A percentile compares a stretch with the other conserved stretches of the same genome.
phyloP scores from a whole-genome alignment of 2,888 invertebrate species.

The Mesodorylaimus sp. region DNA sequence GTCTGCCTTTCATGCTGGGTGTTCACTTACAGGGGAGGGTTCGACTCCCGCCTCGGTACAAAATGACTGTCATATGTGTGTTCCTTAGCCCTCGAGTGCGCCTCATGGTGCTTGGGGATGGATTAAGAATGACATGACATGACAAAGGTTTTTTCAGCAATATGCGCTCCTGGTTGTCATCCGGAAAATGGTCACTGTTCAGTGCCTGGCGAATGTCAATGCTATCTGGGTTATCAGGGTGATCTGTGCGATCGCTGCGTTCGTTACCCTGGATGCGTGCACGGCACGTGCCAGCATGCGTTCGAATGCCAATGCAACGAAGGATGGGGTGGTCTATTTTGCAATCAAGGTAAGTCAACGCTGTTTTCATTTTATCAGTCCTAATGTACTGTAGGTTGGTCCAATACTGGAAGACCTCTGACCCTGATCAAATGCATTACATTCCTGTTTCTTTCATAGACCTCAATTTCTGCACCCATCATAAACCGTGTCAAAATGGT shows the following conservation, averaged over 20 bases:
- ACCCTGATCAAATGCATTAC: no score
- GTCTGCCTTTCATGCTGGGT: no score
- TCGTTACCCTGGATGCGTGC: conserved; percentile 77
- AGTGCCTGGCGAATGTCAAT: conserved; percentile 86
- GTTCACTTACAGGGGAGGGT: no score
- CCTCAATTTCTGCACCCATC: conserved; percentile 92
- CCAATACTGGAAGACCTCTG: no score
- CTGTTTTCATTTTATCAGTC: no score
- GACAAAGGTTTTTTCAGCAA: no score
- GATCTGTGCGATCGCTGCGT: conserved; percentile 72
- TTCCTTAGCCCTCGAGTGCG: no score
- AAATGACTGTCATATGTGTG: no score
- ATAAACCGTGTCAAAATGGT: conserved; percentile 68
- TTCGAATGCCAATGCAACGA: conserved; percentile 90
- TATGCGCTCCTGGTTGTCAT: conserved; percentile 79
- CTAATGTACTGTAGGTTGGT: no score
- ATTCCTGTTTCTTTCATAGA: conserved; percentile 40
- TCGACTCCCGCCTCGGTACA: no score
- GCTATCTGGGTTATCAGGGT: conserved; percentile 78
- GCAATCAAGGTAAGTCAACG: conserved; percentile 82
- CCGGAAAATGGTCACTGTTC: conserved; percentile 71
- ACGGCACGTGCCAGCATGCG: conserved; percentile 72
- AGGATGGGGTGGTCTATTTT: conserved; percentile 94
- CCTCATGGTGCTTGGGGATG: no score
- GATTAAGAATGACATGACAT: no score